These are phyloP conservation scores for Tinea pellionella DNA, from an alignment of 2,888 invertebrate species.

Conservation along the genomic window DNA sequence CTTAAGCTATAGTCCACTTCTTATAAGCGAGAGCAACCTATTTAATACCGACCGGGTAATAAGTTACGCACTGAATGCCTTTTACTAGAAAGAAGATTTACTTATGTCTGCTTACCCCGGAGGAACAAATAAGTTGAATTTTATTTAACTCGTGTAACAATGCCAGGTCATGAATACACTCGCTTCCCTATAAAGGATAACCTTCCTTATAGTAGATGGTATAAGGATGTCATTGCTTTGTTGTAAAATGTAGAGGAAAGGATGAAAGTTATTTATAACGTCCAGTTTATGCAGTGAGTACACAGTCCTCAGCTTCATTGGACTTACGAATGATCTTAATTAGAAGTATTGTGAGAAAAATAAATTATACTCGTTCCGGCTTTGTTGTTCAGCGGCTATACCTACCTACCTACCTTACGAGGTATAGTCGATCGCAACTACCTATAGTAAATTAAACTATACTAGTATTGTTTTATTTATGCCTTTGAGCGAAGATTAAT, in stretches of 20 bases:
- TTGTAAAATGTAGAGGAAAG: slow-evolving; percentile 23
- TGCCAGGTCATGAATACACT: slow-evolving; percentile 35
- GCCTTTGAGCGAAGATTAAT: slow-evolving; percentile 55
- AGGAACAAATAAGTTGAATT: slow-evolving; percentile 45
- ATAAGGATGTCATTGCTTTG: neutral
- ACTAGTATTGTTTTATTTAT: slow-evolving; percentile 28
- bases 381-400: slow-evolving; percentile 28
- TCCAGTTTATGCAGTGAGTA: slow-evolving; percentile 53
- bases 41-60: slow-evolving; percentile 17
- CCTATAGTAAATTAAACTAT: slow-evolving; percentile 53
- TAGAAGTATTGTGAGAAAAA: slow-evolving; percentile 60
- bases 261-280: slow-evolving; percentile 62
- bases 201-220: neutral
- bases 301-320: slow-evolving; percentile 49
- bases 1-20: neutral
- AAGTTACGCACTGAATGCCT: slow-evolving; percentile 22
- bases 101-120: slow-evolving; percentile 32
- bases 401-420: too few species aligned
- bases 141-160: slow-evolving; percentile 50
- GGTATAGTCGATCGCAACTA: slow-evolving; percentile 19
- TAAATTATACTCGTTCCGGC: slow-evolving; percentile 49
- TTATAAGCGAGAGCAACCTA: neutral
- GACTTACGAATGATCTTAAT: slow-evolving; percentile 64
- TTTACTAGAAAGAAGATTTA: slow-evolving; percentile 24
- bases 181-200: slow-evolving; percentile 7